These are phyloP conservation scores for Melieria picta DNA, from an alignment of 2,888 invertebrate genomes.

Conservation along the genomic window DNA sequence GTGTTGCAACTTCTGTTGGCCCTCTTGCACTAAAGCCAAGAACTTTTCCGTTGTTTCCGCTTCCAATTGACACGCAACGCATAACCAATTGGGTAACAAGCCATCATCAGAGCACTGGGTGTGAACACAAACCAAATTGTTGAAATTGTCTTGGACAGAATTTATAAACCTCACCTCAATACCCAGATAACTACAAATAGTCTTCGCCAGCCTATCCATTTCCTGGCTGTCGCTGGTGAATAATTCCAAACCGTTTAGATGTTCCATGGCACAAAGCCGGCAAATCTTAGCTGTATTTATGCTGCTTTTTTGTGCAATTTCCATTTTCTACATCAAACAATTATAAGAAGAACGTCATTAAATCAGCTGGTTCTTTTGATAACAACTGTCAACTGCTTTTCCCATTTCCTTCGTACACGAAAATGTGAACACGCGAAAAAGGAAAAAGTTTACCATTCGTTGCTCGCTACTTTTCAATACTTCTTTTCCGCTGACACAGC, in stretches of 20 bases:
- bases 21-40: conserved; percentile 76
- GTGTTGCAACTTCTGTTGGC: conserved; percentile 68
- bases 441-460: too few relatives aligned
- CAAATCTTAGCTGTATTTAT: conserved; percentile 68
- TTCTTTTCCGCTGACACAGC: too few relatives aligned
- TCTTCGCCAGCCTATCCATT: conserved; percentile 13
- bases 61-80: conserved; percentile 81
- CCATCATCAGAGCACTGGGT: conserved; percentile 76
- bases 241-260: conserved; percentile 74
- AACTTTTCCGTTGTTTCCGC: conserved; percentile 80
- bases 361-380: too few relatives aligned
- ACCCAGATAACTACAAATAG: conserved; percentile 25
- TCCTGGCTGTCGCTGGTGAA: conserved; percentile 63
- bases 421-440: too few relatives aligned
- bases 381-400: too few relatives aligned
- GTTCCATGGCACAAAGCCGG: conserved; percentile 80
- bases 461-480: too few relatives aligned
- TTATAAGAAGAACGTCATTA: background rate
- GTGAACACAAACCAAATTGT: background rate
- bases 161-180: background rate
- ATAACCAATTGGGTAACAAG: conserved; percentile 76
- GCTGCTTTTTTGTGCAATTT: conserved; percentile 68
- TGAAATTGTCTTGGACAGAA: background rate
- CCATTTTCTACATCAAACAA: background rate
- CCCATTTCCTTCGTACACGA: too few relatives aligned